Base-by-base conservation (phyloP, 1,140 invertebrate species). In the Chrysoperla carnea region DNA sequence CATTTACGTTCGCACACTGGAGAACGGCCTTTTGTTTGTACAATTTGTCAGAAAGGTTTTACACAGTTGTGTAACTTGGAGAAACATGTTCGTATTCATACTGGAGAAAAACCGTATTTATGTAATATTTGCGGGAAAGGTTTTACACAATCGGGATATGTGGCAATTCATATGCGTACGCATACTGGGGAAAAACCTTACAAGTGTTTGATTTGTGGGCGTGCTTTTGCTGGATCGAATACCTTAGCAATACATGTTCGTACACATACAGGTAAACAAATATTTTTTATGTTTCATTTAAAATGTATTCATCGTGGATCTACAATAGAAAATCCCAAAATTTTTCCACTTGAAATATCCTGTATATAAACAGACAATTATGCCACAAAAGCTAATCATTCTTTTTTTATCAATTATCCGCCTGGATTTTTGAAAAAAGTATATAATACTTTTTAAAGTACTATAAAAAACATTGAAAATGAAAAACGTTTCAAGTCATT, bases 181-280 rank as follows among this genome's bases (percentile, higher is more conserved):
- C 50, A 52, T 46, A 51, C 49, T 2, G 48, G 48, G 7, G 46
- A 53, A 31, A 47, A 49, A 37, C 48, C 49, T 4, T 46, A 40
- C 31, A n/a, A 39, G 5, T 54, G 50, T 43, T 29, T 40, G 1
- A 40, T 47, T 40, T 54, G 51, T 45, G 40, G 39, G 8, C 50
- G 50, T 40, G 37, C 45, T 17, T 53, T 68, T 51, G 52, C 48
- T 13, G 59, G 59, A 31, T 52, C 55, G 7, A 58, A 67, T 41
- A 55, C 65, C 23, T 48, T 71, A 37, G 58, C 57, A 15, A 51
- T 64, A 11, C 70, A 71, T 63, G 70, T 61, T 53, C 59, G 52
- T 1, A 46, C 50, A 17, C 81, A 84, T 53, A 69, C 66, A 33
- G 72, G 79, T 9, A 78, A 83, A 54, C 82, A 81, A 54, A 77